Conservation (phyloP, 2,113 vertebrate species). For the Helogale parvula region DNA sequence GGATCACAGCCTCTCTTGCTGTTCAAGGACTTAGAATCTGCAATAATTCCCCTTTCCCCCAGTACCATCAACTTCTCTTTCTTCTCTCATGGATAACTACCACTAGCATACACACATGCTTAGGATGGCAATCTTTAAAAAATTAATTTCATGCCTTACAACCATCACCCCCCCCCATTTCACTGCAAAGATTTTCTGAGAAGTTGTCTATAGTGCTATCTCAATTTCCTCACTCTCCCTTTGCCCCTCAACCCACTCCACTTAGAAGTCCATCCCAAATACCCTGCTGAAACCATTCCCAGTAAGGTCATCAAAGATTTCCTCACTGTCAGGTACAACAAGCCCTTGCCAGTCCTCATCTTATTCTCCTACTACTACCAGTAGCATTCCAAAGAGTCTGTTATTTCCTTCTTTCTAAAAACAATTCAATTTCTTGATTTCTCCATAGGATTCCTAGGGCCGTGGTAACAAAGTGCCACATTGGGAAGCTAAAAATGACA, state of each 20-base stretch:
- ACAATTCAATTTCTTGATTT: background rate
- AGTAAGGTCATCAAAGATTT: background rate
- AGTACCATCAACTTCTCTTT: background rate
- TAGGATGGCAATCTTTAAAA: background rate
- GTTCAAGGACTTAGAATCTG: background rate
- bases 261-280: background rate
- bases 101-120: background rate
- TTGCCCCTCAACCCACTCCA: background rate
- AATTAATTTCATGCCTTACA: background rate
- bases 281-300: background rate
- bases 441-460: background rate
- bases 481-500: background rate
- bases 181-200: background rate
- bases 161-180: background rate
- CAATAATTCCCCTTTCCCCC: background rate
- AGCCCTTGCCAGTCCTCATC: background rate
- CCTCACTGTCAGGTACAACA: background rate
- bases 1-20: background rate
- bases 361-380: background rate
- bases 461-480: background rate
- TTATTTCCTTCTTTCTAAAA: background rate
- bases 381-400: background rate
- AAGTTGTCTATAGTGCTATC: background rate
- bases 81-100: background rate
- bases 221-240: background rate